A percentile compares a stretch with the other conserved stretches of the same genome.
These are phyloP conservation scores for Tridacna gigas DNA, from an alignment of 2,888 invertebrate genomes.

Conservation along the genomic window DNA sequence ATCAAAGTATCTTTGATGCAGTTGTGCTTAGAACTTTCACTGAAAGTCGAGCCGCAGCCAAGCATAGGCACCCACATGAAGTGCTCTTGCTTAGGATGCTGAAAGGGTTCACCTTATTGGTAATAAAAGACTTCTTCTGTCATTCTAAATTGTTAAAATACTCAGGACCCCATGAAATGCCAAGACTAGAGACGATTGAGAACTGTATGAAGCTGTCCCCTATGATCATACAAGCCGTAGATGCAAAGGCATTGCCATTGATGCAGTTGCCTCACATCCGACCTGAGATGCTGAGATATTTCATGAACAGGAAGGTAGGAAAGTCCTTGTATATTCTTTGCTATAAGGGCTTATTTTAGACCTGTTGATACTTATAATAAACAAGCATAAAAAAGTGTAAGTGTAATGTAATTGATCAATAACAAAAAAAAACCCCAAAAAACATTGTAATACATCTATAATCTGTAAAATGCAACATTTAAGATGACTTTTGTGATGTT, in stretches of 20 bases:
- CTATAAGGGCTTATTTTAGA: not conserved
- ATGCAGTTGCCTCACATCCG: conserved; percentile 97
- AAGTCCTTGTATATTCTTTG: conserved; percentile 77
- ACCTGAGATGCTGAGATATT: conserved; percentile 90
- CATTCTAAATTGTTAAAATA: no score
- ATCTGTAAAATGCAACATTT: no score
- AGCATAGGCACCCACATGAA: no score
- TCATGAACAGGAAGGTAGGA: conserved; percentile 88
- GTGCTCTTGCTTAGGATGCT: no score
- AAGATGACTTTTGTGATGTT: no score
- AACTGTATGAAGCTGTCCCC: conserved; percentile 98
- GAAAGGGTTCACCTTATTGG: not conserved
- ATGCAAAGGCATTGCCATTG: conserved; percentile 97
- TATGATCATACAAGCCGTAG: conserved; percentile 98
- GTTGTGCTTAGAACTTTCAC: no score
- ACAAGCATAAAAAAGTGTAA: not conserved
- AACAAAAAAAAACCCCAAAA: no score
- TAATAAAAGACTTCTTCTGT: not conserved
- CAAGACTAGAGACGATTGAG: conserved; percentile 95
- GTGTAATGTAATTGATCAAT: no score
- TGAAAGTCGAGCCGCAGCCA: no score
- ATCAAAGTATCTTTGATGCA: no score
- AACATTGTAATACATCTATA: no score
- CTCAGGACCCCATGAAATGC: conserved; percentile 74
- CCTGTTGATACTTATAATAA: not conserved